phyloP scores from a whole-genome alignment of 2,113 vertebrate species.

The Thinocorus orbignyianus region DNA sequence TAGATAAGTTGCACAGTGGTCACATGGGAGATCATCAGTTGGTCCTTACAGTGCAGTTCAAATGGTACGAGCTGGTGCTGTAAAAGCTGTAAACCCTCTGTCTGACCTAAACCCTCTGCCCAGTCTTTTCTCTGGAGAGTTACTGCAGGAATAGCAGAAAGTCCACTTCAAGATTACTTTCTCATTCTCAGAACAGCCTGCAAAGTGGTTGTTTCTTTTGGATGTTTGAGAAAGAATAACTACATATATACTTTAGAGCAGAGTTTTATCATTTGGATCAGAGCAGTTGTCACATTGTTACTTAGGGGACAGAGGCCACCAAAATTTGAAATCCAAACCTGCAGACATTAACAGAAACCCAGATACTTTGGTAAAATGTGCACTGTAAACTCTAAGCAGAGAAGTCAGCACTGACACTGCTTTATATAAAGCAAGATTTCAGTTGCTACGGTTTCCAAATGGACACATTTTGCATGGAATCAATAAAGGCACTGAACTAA shows the following conservation, averaged over 20 bases:
- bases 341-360: neutral
- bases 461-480: neutral
- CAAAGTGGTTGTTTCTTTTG: neutral
- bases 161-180: neutral
- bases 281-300: neutral
- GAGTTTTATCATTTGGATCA: neutral
- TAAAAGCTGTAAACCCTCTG: neutral
- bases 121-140: neutral
- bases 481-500: neutral
- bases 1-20: neutral
- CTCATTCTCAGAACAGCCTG: neutral
- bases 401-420: neutral
- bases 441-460: neutral
- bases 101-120: neutral
- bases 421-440: neutral
- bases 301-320: neutral
- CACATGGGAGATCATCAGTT: neutral
- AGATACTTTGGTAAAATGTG: neutral
- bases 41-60: rapidly evolving
- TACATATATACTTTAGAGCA: neutral
- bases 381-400: neutral
- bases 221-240: neutral
- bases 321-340: neutral
- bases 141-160: neutral
- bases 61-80: neutral